Conservation (phyloP, 64 coral and sea anemone genomes). For the Acropora yongei region DNA sequence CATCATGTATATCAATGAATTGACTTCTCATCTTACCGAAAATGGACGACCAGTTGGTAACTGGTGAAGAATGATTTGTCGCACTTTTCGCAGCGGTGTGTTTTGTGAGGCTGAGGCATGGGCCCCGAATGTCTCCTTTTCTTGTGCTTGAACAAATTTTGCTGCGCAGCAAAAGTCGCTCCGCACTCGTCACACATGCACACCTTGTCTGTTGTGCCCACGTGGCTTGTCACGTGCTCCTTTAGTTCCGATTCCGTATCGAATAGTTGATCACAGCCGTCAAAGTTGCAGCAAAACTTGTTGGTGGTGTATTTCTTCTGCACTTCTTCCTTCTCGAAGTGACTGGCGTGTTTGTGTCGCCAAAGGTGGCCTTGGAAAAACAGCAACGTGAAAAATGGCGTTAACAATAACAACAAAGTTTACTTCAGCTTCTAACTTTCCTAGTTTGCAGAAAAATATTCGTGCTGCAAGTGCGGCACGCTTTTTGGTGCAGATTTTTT, state of each 20-base stretch:
- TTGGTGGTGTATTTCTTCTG: conserved; percentile 56
- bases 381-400: not conserved
- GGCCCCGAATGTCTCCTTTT: conserved; percentile 45
- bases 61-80: conserved; percentile 63
- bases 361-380: conserved; percentile 76
- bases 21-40: conserved; percentile 28
- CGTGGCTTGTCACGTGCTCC: conserved; percentile 39
- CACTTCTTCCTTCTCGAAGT: conserved; percentile 80
- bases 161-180: conserved; percentile 59
- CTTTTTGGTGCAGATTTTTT: too few species aligned
- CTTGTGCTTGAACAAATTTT: conserved; percentile 75
- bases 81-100: conserved; percentile 67
- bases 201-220: conserved; percentile 27
- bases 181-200: conserved; percentile 72
- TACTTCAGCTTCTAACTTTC: too few species aligned
- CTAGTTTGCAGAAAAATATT: too few species aligned
- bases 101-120: not conserved
- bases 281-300: conserved; percentile 57
- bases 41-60: conserved; percentile 72
- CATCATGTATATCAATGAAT: not conserved
- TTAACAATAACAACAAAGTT: not conserved
- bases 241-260: conserved; percentile 53
- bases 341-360: conserved; percentile 88
- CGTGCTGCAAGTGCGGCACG: too few species aligned
- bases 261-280: conserved; percentile 57